These are phyloP conservation scores for Alcis repandata DNA, from an alignment of 2,888 invertebrate genomes.

Conservation along the genomic window DNA sequence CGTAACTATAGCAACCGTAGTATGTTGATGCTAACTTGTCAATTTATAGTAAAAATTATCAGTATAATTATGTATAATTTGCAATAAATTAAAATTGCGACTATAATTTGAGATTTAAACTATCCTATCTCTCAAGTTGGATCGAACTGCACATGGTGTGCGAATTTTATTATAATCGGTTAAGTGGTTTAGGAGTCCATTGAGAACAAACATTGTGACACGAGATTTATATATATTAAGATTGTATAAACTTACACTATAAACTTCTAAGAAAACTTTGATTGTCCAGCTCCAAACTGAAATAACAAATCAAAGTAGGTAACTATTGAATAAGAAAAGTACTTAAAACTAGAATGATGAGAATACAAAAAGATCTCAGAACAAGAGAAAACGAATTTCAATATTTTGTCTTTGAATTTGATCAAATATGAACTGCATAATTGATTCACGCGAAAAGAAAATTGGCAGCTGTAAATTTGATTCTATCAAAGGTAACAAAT, in stretches of 20 bases:
- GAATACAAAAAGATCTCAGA: conserved; percentile 32
- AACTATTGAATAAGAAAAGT: conserved; percentile 27
- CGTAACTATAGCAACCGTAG: too few relatives aligned
- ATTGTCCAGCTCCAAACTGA: conserved; percentile 1
- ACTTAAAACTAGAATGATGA: conserved; percentile 26
- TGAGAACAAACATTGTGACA: neutral
- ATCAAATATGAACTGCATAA: conserved; percentile 7
- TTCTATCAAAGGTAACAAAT: conserved; percentile 9
- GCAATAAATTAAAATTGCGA: too few relatives aligned
- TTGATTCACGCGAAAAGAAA: conserved; percentile 2
- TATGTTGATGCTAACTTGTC: too few relatives aligned
- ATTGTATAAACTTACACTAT: neutral
- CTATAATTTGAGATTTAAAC: too few relatives aligned
- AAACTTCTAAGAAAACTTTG: neutral
- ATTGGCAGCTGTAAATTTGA: conserved; percentile 13
- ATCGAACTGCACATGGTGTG: too few relatives aligned
- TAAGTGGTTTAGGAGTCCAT: too few relatives aligned
- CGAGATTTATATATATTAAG: too few relatives aligned
- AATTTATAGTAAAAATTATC: too few relatives aligned
- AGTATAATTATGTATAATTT: too few relatives aligned
- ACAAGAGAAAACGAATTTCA: conserved; percentile 35
- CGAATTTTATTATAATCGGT: too few relatives aligned
- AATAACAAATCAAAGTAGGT: conserved; percentile 13
- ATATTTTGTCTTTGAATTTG: conserved; percentile 26
- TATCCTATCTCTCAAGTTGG: too few relatives aligned